phyloP scores from a whole-genome alignment of 2,888 invertebrate genomes.

The Prosopocoilus inquinatus region DNA sequence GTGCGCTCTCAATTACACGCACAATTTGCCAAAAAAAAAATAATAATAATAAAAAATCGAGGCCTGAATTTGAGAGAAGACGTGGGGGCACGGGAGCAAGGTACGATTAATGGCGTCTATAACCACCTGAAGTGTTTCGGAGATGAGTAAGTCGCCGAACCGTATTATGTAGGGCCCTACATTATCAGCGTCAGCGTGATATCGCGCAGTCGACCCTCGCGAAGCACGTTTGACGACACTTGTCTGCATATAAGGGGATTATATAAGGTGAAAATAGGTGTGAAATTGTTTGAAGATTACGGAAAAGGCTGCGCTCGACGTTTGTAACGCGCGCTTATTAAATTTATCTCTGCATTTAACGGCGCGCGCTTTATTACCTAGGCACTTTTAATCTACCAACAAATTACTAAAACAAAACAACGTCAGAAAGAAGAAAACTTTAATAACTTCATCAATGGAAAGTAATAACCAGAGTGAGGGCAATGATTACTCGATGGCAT shows the following conservation, averaged over 20 bases:
- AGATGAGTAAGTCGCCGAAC: conserved; percentile 24
- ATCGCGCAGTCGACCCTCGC: conserved; percentile 26
- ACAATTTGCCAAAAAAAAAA: not conserved
- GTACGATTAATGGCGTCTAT: conserved; percentile 18
- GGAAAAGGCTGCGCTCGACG: conserved; percentile 26
- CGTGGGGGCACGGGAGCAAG: not conserved
- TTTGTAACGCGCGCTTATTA: conserved; percentile 25
- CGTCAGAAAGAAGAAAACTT: too few relatives aligned
- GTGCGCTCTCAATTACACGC: not conserved
- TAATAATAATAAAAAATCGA: too few relatives aligned
- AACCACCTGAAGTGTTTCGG: conserved; percentile 24
- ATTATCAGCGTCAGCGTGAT: conserved; percentile 30
- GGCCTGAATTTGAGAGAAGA: not conserved
- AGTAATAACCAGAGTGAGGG: too few relatives aligned
- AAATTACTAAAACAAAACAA: too few relatives aligned
- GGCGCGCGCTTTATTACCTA: not conserved
- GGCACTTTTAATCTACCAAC: too few relatives aligned
- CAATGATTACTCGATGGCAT: too few relatives aligned
- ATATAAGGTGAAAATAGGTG: conserved; percentile 43
- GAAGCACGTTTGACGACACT: conserved; percentile 33
- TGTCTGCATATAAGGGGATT: conserved; percentile 39
- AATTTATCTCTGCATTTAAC: conserved; percentile 12
- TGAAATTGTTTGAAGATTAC: conserved; percentile 45
- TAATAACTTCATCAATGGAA: too few relatives aligned
- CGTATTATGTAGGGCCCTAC: conserved; percentile 26